Conservation (phyloP, 2,888 invertebrate genomes). For the Acanthopleura granulata region DNA sequence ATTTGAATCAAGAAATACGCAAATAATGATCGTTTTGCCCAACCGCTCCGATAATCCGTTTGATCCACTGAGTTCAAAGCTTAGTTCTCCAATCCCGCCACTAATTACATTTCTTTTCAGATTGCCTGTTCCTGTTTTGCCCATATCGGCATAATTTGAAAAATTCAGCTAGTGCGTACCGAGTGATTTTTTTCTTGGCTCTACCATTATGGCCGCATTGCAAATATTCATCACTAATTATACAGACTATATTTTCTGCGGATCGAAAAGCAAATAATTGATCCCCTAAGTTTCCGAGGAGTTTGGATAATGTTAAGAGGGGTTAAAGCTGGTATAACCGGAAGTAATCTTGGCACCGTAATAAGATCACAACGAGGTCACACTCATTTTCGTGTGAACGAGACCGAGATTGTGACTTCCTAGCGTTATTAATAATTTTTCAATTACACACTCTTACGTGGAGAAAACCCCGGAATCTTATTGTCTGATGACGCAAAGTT, state of each 20-base stretch:
- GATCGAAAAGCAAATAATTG: not conserved
- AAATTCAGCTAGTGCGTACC: no score
- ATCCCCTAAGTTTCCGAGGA: not conserved
- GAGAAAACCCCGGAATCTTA: no score
- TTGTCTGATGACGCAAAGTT: no score
- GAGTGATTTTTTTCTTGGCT: no score
- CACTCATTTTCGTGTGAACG: not conserved
- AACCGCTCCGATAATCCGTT: not conserved
- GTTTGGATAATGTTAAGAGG: not conserved
- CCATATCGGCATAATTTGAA: no score
- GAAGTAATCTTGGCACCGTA: conserved; percentile 3
- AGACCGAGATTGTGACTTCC: not conserved
- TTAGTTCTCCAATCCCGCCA: not conserved
- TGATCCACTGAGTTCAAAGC: conserved; percentile 1
- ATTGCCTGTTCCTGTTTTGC: no score
- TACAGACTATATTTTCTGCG: no score
- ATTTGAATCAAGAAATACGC: not conserved
- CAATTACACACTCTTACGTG: not conserved
- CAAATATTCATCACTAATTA: no score
- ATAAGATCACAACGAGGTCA: not conserved
- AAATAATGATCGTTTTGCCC: conserved; percentile 11
- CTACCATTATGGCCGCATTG: no score
- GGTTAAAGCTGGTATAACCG: not conserved
- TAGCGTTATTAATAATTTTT: conserved; percentile 2
- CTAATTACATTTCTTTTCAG: conserved; percentile 14